Conservation (phyloP, 2,888 invertebrate genomes). For the Ormyrus nitidulus region DNA sequence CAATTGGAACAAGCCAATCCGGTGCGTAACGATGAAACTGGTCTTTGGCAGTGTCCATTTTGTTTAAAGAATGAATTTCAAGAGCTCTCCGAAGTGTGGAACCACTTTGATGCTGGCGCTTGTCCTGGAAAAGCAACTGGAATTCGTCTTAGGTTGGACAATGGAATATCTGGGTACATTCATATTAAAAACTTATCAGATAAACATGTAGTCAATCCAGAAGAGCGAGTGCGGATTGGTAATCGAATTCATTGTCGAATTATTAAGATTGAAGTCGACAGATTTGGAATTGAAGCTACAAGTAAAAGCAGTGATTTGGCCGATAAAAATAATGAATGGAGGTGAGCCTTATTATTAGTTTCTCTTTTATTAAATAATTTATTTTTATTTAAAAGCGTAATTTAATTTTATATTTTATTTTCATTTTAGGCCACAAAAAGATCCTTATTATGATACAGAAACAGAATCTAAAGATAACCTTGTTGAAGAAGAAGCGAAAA, state of each 20-base stretch:
- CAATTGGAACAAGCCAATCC: slow-evolving; percentile 97
- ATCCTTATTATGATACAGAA: slow-evolving; percentile 93
- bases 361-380: background rate
- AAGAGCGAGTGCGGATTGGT: slow-evolving; percentile 90
- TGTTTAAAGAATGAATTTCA: slow-evolving; percentile 97
- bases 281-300: slow-evolving; percentile 95
- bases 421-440: slow-evolving; percentile 84
- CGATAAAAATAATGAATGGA: slow-evolving; percentile 94
- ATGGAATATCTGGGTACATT: slow-evolving; percentile 94
- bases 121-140: slow-evolving; percentile 98
- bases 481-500: slow-evolving; percentile 86
- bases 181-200: slow-evolving; percentile 96
- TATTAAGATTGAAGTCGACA: slow-evolving; percentile 96
- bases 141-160: slow-evolving; percentile 92
- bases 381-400: background rate
- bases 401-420: background rate
- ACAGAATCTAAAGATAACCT: slow-evolving; percentile 88
- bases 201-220: slow-evolving; percentile 93
- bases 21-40: slow-evolving; percentile 94
- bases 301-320: slow-evolving; percentile 93
- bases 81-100: slow-evolving; percentile 98
- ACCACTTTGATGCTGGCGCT: slow-evolving; percentile 96
- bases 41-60: slow-evolving; percentile 98
- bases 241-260: slow-evolving; percentile 92
- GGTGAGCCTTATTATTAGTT: slow-evolving; percentile 73